These are phyloP conservation scores for Drosophila parabipectinata DNA, from an alignment of 1,140 invertebrate species.

Conservation along the genomic window DNA sequence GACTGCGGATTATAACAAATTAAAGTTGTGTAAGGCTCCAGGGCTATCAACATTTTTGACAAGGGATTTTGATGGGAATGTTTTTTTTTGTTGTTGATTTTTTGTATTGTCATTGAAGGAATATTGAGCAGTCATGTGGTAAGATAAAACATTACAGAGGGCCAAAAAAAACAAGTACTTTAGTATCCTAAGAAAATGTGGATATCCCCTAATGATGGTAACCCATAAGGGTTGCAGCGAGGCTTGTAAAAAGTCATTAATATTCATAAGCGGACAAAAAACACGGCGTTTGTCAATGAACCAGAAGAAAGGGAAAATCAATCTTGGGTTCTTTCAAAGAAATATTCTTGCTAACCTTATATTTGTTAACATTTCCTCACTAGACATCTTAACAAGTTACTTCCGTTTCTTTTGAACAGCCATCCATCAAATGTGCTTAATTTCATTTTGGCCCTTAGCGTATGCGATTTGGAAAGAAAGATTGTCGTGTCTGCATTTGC, in stretches of 20 bases:
- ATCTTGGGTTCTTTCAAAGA: background rate
- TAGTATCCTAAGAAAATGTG: slow-evolving; percentile 17
- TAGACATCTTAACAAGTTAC: background rate
- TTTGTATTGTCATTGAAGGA: slow-evolving; percentile 27
- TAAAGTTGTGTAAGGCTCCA: slow-evolving; percentile 61
- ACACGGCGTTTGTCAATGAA: slow-evolving; percentile 20
- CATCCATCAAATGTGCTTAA: slow-evolving; percentile 46
- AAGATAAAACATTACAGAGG: slow-evolving; percentile 46
- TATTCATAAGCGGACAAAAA: slow-evolving; percentile 22
- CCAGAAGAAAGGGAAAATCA: background rate
- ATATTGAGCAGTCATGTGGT: slow-evolving; percentile 62
- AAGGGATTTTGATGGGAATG: slow-evolving; percentile 13
- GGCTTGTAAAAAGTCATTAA: slow-evolving; percentile 33
- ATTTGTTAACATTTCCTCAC: background rate
- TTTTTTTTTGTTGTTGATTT: background rate
- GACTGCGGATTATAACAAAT: slow-evolving; percentile 64
- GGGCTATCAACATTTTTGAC: slow-evolving; percentile 44
- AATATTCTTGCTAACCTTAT: background rate
- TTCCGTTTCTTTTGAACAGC: background rate
- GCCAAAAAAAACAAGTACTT: slow-evolving; percentile 26
- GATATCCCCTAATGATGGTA: slow-evolving; percentile 4
- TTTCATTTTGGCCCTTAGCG: slow-evolving; percentile 21
- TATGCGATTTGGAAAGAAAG: slow-evolving; percentile 14
- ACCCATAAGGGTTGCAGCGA: background rate
- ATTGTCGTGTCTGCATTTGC: slow-evolving; percentile 46